Evolutionary conservation across 2,113 vertebrate genomes (phyloP), one percentile per base, ranked within the genome.

Genomic region (Gambusia affinis): DNA sequence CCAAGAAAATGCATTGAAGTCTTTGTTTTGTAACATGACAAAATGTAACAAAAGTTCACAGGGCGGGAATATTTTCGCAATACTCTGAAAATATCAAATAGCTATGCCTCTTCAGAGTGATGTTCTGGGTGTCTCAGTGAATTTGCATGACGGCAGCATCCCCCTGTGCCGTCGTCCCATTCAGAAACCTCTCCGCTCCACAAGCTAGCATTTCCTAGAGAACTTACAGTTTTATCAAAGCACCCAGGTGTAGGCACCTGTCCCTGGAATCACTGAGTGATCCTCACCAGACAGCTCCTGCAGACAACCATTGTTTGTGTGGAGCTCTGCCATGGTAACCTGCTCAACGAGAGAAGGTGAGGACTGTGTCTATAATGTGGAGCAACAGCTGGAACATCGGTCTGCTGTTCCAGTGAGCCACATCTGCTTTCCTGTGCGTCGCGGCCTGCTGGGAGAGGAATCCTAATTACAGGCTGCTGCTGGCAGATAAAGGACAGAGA

Each of bases 391-490:
- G 92, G 89, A 92, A 92, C 90, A 87, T 89, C 83, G 64, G 87
- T 91, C 80, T 83, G 70, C 76, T 88, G 87, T 90, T 90, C 86
- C 88, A 61, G 72, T 67, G 79, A 88, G 83, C 88, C 89, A 93
- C 93, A 95, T 94, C 94, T 95, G 94, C 85, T 94, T 93, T 94
- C 88, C 84, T 89, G 71, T 75, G 86, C 29, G 84, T 76, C 39
- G 44, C 72, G 81, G 82, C 92, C 92, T 88, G 85, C 92, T 90
- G 93, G 82, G 90, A 91, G 85, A 81, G 86, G 91, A 92, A 93
- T 92, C 90, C 87, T 93, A 94, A 94, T 94, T 93, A 94, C 88
- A 92, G 91, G 88, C 90, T 87, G 87, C 88, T 85, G 79, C 85
- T 77, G 82, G 87, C 86, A 88, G 83, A 92, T 84, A 90, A 90